Base-by-base conservation (phyloP, 2,797 vertebrate genomes). In the Gambelia wislizenii region DNA sequence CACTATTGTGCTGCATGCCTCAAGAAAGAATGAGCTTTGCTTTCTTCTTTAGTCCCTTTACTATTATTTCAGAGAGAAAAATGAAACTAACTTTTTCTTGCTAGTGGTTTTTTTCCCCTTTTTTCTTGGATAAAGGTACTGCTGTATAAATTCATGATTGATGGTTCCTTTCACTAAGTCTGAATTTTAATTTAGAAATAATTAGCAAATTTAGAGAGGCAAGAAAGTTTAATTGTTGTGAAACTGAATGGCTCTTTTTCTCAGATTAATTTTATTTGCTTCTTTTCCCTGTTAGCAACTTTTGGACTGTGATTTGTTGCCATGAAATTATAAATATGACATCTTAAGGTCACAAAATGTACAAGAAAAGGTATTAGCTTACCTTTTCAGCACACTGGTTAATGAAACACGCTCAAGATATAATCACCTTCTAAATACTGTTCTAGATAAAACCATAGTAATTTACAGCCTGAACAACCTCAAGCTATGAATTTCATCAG, bases 401-500 rank as follows among this genome's bases (percentile, higher is more conserved):
- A 92, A 89, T 89, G 67, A 83, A 89, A 54, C 42, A 80, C 36
- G 0, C 86, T 92, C 78, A 93, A 85, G 3, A 91, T 64, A 80
- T 82, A 13, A 84, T 91, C 0, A 30, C 89, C 83, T 77, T 87
- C n/a, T 92, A 80, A 77, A 39, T 92, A 69, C 10, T 69, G 7
- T 54, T 74, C 59, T 78, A 67, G 44, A 10, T 56, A 87, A 87
- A 91, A 42, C 6, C 69, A 2, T 49, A 77, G 61, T 74, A 92
- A 67, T 89, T 92, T 92, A 39, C 30, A 91, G 13, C 20, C 0
- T 74, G 61, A 86, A 92, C 22, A 90, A 84, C 44, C 75, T 89
- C 83, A 89, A 91, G 87, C 42, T 72, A 79, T 49, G 6, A 91
- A 92, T 91, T 94, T 87, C 49, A 85, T 91, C 44, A 90, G 47